Evolutionary conservation across 2,888 invertebrate species (phyloP), one percentile per base, ranked within the genome.

Genomic region (Dryomyza anilis): DNA sequence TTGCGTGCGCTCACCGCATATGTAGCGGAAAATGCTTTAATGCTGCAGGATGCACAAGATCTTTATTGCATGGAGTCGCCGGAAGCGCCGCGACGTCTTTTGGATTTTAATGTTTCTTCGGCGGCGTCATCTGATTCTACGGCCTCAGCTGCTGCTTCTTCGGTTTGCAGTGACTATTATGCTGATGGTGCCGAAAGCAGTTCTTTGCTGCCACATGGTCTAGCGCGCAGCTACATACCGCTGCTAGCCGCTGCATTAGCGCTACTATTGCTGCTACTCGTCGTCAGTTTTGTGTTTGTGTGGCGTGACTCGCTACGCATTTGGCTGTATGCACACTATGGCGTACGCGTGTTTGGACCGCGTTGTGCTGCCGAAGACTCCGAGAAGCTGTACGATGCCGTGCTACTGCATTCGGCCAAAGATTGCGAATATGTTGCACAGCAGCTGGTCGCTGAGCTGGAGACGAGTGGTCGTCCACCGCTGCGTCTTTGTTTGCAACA

Each of bases 381-480:
- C 61, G 93, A 94, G 78, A 93, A 94, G 77, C 85, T 94, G 36
- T 96, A 94, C 84, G 96, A 97, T 78, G 95, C 94, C 10, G 94
- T 96, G 80, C 89, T 97, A 14, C 91, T 95, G 76, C 97, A 96
- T 84, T 94, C 94, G 74, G 93, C 94, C 36, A 94, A 94, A 84
- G 96, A 96, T 83, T 94, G 95, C 74, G 91, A 93, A 79, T 94
- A 94, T 79, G 93, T 95, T 6, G 87, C 93, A 60, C 92, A 93
- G 76, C 90, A 92, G 59, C 84, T 96, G 74, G 92, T 92, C n/a
- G 89, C 90, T 45, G 93, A 94, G 79, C 84, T 96, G 74, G 96
- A 96, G 81, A 92, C 91, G 72, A n/a, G n/a, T n/a, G 92, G 92
- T 23, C 87, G 88, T 69, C 83, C 83, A 0, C 89, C 90, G 19